phyloP scores from a whole-genome alignment of 2,797 vertebrate species.

The Erithacus rubecula region DNA sequence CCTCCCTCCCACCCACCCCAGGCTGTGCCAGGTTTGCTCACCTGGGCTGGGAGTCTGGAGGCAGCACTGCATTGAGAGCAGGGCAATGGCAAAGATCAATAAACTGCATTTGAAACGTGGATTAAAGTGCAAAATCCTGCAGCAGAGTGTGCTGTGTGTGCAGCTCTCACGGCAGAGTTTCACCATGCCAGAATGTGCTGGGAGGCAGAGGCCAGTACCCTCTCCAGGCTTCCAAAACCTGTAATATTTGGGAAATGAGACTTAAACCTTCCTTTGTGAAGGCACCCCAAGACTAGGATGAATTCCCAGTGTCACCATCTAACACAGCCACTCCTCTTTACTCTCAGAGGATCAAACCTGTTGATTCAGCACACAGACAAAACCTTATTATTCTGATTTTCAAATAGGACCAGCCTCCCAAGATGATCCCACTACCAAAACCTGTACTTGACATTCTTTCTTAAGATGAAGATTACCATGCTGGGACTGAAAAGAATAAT shows the following conservation, averaged over 20 bases:
- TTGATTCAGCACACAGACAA: not conserved
- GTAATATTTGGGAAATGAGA: not conserved
- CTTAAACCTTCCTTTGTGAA: not conserved
- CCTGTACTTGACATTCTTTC: not conserved
- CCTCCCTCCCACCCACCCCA: not conserved
- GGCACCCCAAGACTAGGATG: not conserved
- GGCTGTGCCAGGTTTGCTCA: not conserved
- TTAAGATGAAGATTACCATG: not conserved
- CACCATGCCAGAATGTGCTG: too few relatives aligned
- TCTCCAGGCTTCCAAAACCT: too few relatives aligned
- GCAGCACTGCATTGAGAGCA: not conserved
- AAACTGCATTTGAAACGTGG: accelerated
- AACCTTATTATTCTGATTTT: not conserved
- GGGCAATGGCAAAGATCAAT: not conserved
- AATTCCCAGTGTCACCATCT: not conserved
- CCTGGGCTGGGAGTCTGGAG: not conserved
- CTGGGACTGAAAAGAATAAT: not conserved
- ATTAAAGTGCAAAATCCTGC: not conserved
- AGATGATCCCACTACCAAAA: not conserved
- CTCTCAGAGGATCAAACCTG: not conserved
- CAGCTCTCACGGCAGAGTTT: not conserved
- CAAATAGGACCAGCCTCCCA: not conserved
- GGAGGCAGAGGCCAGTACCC: too few relatives aligned
- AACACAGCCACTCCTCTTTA: not conserved
- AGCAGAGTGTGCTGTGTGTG: not conserved